These are phyloP conservation scores for Scolopax rusticola DNA, from an alignment of 2,797 vertebrate species.

Conservation along the genomic window DNA sequence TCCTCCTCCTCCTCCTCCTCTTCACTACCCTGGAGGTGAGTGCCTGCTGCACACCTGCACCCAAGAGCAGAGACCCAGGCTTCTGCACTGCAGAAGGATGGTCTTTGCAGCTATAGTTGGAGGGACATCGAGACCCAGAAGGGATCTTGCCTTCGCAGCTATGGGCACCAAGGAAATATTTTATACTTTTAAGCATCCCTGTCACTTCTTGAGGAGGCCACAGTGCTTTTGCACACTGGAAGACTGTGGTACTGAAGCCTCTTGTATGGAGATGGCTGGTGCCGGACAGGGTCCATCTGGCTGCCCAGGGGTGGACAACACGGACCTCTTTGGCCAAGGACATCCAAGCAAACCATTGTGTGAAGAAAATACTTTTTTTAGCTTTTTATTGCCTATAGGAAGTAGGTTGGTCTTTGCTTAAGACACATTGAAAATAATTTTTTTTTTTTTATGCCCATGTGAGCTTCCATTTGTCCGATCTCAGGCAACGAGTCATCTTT, in stretches of 20 bases:
- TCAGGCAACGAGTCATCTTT: neutral
- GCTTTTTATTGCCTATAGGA: neutral
- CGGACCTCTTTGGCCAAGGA: neutral
- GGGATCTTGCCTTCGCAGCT: neutral
- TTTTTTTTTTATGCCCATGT: neutral
- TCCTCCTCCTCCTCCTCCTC: neutral
- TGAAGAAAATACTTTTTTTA: neutral
- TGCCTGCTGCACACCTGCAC: fast-evolving
- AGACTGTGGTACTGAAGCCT: neutral
- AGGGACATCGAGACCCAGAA: fast-evolving
- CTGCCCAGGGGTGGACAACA: neutral
- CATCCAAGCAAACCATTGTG: fast-evolving
- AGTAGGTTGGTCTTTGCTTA: neutral
- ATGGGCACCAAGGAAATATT: neutral
- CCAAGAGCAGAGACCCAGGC: fast-evolving
- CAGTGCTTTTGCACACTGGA: neutral
- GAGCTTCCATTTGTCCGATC: neutral
- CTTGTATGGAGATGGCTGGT: neutral
- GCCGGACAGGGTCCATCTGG: neutral
- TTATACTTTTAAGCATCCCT: neutral
- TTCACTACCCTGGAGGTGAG: fast-evolving
- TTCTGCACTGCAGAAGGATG: neutral
- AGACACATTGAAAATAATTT: neutral
- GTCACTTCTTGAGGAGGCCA: neutral
- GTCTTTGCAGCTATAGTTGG: neutral